Percentiles rank a stretch among this genome's conserved stretches.
Conservation (phyloP, 2,797 vertebrate genomes). For the Rallus crepitans region DNA sequence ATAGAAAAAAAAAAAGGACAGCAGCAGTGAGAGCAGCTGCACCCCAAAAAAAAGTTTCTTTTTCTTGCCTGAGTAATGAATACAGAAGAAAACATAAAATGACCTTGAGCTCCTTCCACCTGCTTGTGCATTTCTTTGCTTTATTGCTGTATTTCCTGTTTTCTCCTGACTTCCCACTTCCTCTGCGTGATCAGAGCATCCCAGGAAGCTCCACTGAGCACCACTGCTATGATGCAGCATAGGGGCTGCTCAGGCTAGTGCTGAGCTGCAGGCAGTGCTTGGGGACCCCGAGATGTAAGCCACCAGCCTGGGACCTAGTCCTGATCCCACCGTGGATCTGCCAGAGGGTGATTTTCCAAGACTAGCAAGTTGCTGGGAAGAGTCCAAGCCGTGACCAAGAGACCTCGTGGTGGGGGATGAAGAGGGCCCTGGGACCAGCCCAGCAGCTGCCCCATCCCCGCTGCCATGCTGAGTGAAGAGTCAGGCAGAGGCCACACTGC, state of each 20-base stretch:
- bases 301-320: neutral
- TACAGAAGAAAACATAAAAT: neutral
- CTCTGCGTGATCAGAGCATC: neutral
- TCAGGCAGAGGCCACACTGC: accelerated
- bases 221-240: accelerated
- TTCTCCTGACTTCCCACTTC: neutral
- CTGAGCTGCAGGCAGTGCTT: neutral
- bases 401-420: accelerated
- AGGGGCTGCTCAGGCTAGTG: accelerated
- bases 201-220: neutral
- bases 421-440: neutral
- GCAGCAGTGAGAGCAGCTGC: constrained; percentile 12
- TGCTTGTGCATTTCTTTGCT: neutral
- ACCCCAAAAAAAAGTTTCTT: neutral
- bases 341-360: neutral
- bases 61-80: neutral
- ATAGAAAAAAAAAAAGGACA: neutral
- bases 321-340: neutral
- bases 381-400: accelerated
- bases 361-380: accelerated
- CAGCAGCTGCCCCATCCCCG: neutral
- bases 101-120: neutral
- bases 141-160: neutral
- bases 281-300: neutral
- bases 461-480: neutral